Evolutionary conservation across 1,140 invertebrate genomes (phyloP), one percentile per base, ranked within the genome.

Genomic region (Drosophila nannoptera): DNA sequence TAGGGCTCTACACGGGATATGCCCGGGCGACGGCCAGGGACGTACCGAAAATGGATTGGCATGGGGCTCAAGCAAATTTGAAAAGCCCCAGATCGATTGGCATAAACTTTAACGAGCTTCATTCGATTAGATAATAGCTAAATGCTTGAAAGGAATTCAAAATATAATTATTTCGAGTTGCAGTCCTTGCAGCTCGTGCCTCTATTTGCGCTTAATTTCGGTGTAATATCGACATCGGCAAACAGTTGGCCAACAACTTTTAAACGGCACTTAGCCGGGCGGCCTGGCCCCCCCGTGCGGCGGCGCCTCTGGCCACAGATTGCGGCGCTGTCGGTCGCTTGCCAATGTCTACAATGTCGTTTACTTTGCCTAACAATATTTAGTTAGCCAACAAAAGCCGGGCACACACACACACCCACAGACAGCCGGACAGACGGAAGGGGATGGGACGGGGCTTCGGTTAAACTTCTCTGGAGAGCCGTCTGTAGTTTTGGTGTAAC

Each of bases 291-390:
- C 6, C 4, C 38, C n/a, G 14, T 0, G 7, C 40, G 14, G 5
- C 52, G 9, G 69, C 46, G 63, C 55, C 71, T 11, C 63, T 78
- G 76, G 14, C 9, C 42, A 2, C 62, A 49, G 48, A 60, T 46
- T 67, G 69, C 31, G 54, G 46, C 62, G 32, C 35, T 29, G 22
- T 50, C 50, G 32, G 32, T 49, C 12, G 35, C 38, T 69, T 58
- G 48, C 31, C 63, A 72, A 73, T 75, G 78, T 78, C 75, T 48
- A 78, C 70, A 78, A 73, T 56, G 67, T 48, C 80, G 80, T 83
- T 82, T 78, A 84, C 78, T 81, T 81, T 82, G 75, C 78, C 78
- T 83, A 80, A 83, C 80, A 84, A 83, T 84, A 84, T 83, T 84
- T 83, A 83, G 75, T 84, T 84, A 63, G 80, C 73, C 72, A 78